Base-by-base conservation (phyloP, 2,888 invertebrate genomes). In the Quadriops clusia region DNA sequence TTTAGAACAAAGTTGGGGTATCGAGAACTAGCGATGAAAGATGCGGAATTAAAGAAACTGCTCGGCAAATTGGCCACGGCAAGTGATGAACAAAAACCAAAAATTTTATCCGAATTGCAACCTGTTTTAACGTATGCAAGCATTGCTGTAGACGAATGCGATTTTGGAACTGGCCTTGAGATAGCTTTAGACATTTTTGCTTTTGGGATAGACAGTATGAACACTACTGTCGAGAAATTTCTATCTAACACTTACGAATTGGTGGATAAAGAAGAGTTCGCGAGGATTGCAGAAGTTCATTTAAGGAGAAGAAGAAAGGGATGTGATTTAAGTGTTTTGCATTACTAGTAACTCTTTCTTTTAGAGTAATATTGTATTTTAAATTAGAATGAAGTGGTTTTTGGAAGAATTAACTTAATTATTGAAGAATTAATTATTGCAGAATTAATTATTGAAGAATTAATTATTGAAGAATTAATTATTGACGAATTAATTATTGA, bases 141-240 rank as follows among this genome's bases (percentile, higher is more conserved):
- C 55, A 87, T 89, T 55, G 95, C 94, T 0, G 77, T 84, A 33
- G 95, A 95, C 52, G 95, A 97, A 57, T 83, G 84, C 52, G 94
- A 95, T 57, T 94, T 90, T 61, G 95, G 93, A 0, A 90, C 89
- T 30, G 83, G 89, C 0, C 58, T 95, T 2, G 94, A 95, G 58
- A 64, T 86, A 18, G 94, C 90, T 0, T 74, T 89, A 42, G 78
- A 86, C 56, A 61, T 95, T 26, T 86, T 94, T 53, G 76, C 75
- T 37, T 82, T 76, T 33, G 85, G 87, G 0, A 58, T 74, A 30
- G 62, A 68, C 27, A 67, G 71, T 37, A 65, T 93, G 10, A 78
- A 90, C 53, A 60, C 65, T 3, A 70, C 72, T 23, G 67, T 77
- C 3, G 53, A 71, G 17, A 70, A 70, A 37, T 66, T 83, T 43